These are phyloP conservation scores for Phalloptychus januarius DNA, from an alignment of 2,797 vertebrate genomes.

Conservation along the genomic window DNA sequence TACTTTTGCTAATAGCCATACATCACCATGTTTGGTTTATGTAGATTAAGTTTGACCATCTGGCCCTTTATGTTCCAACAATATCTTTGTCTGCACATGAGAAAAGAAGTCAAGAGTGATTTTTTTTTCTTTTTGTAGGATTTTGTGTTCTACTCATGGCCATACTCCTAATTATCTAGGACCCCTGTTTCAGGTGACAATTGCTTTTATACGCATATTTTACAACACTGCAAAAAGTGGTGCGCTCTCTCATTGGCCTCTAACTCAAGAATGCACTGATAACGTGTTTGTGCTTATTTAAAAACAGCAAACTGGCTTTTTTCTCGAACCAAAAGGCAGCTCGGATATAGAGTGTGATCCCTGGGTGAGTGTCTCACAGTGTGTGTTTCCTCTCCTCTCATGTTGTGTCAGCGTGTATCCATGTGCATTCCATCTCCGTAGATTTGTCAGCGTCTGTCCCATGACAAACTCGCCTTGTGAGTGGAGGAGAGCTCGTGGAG, in stretches of 20 bases:
- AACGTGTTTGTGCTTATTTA: background rate
- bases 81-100: background rate
- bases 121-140: background rate
- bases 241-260: background rate
- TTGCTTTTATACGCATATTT: background rate
- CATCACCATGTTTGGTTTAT: too few species aligned
- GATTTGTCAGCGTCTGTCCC: conserved; percentile 75
- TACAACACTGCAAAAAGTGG: background rate
- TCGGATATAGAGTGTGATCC: conserved; percentile 22
- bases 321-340: conserved; percentile 9
- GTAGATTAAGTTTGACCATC: background rate
- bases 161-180: background rate
- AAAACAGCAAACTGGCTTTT: conserved; percentile 16
- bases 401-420: conserved; percentile 66
- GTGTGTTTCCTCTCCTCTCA: conserved; percentile 61
- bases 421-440: conserved; percentile 66
- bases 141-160: background rate
- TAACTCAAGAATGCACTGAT: background rate
- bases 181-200: background rate
- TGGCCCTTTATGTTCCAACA: background rate
- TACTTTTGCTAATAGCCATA: too few species aligned
- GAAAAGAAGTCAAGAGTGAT: background rate
- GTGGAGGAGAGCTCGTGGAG: conserved; percentile 92
- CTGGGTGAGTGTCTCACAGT: conserved; percentile 40
- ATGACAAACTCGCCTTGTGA: conserved; percentile 69